Base-by-base conservation (phyloP, 1,140 invertebrate species). In the Papilio dardanus region DNA sequence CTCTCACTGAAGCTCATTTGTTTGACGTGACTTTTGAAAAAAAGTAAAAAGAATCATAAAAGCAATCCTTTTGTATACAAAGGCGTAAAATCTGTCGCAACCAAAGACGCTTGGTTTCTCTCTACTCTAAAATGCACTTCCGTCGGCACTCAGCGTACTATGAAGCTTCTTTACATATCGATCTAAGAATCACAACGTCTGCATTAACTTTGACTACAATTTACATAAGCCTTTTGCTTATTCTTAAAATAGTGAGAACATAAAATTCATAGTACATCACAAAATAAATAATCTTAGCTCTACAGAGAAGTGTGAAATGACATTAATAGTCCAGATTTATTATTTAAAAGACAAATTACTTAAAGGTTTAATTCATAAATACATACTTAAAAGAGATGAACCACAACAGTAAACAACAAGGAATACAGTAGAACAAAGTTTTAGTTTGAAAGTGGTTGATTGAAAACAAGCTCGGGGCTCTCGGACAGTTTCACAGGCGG, bases 401-500 rank as follows among this genome's bases (percentile, higher is more conserved):
- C 67, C 35, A 35, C 67, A 69, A 68, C 21, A 21, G 33, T 31
- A 67, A 67, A 67, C 6, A 33, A 2, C n/a, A 33, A 65, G 1
- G 31, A 68, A 40, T 69, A 69, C 7, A 40, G 33, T 40, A n/a
- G 33, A 40, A 69, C 21, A 69, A 69, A 69, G 67, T 69, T 69
- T 40, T 33, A 42, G 67, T 69, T 24, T 35, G 19, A 21, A 37
- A 69, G 19, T 69, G 67, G 8, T 10, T 69, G 67, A 69, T 37
- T 69, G 31, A 40, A 69, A 69, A 69, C 67, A 69, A 69, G 67
- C 67, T 69, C 33, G 67, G 21, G 67, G 67, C 67, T 69, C 67
- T 69, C 67, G 35, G 67, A 40, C 19, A 69, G 67, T 69, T 69
- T 69, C 33, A 69, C 67, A 40, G 33, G 19, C 67, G 67, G 35